Evolutionary conservation across 2,113 vertebrate genomes (phyloP), one percentile per base, ranked within the genome.

Genomic region (Hyla sarda): DNA sequence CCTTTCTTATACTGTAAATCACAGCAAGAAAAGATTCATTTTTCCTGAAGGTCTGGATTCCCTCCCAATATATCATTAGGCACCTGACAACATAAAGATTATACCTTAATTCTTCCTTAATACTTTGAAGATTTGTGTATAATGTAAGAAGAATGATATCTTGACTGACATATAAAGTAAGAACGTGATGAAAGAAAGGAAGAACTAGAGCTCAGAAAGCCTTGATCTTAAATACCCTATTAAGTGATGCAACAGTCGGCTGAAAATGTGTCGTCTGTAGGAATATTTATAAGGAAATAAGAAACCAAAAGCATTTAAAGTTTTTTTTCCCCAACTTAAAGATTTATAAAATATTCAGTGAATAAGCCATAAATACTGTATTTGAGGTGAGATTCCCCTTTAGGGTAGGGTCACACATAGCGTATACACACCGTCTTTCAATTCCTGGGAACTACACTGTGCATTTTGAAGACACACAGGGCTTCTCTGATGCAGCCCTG

Each of bases 41-140:
- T 71, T 71, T 71, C 67, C 3, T 71, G 28, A 71, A 71, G 67
- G 17, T 71, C 34, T 71, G 67, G 32, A 37, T 71, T 71, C 34
- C 67, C 67, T 71, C 67, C 67, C 34, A 71, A 9, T 71, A 71
- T 41, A 71, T 71, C 67, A 71, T 71, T 71, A 71, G 67, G 34
- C 32, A 71, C 67, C 67, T 71, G 67, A 71, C 67, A 71, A 71
- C 67, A 71, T 71, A 71, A 71, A 41, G 67, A 71, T 71, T 71
- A 71, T 71, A 71, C 67, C 41, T 37, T 71, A 71, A 71, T 71
- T 71, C 67, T 71, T 41, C 34, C 34, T 71, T 71, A 71, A 71
- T 71, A 71, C 67, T 71, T 71, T 71, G 67, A 71, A 71, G 67
- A 71, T 71, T 71, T 71, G 67, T 71, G 67, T 71, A 41, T 71